These are phyloP conservation scores for Paraplagusia blochii DNA, from an alignment of 2,113 vertebrate genomes.

Conservation along the genomic window DNA sequence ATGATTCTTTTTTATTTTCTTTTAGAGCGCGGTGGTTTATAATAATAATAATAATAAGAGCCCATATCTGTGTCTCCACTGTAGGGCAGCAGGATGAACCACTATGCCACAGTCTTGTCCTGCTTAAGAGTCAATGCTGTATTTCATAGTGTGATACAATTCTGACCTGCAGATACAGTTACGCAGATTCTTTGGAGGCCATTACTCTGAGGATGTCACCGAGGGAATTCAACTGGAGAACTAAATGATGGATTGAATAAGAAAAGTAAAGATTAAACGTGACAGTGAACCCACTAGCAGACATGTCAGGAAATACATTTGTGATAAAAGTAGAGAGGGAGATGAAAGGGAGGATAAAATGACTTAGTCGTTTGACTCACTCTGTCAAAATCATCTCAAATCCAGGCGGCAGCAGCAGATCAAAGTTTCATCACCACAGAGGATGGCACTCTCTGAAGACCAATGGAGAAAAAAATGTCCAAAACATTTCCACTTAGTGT, in stretches of 20 bases:
- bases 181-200: too few relatives aligned
- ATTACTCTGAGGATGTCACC: neutral
- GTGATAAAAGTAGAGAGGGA: constrained; percentile 14
- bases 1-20: too few relatives aligned
- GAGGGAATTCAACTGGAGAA: neutral
- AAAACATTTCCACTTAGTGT: neutral
- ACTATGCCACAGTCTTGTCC: too few relatives aligned
- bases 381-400: constrained; percentile 40
- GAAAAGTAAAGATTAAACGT: constrained; percentile 17
- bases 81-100: too few relatives aligned
- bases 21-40: neutral
- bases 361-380: constrained; percentile 19
- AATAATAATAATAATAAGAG: too few relatives aligned
- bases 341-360: constrained; percentile 35
- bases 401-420: constrained; percentile 9
- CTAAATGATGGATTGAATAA: neutral
- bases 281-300: constrained; percentile 7
- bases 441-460: constrained; percentile 10
- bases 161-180: too few relatives aligned
- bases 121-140: too few relatives aligned
- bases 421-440: constrained; percentile 29
- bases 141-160: too few relatives aligned
- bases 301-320: constrained; percentile 23
- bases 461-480: constrained; percentile 11
- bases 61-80: too few relatives aligned